Base-by-base conservation (phyloP, 2,888 invertebrate genomes). In the Leptinotarsa haldemani region DNA sequence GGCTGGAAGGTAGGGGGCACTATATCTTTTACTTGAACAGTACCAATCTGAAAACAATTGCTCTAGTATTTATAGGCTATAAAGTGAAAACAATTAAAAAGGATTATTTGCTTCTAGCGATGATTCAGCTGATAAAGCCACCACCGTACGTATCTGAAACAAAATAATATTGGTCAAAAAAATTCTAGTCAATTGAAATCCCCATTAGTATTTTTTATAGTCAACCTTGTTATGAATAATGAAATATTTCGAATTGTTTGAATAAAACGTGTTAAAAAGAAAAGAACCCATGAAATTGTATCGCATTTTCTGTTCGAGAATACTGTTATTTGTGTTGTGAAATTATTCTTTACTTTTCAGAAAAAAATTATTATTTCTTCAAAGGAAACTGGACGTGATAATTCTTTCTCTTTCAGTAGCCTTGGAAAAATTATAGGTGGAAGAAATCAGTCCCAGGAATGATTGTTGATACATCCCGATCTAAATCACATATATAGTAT, bases 261-360 rank as follows among this genome's bases (percentile, higher is more conserved):
- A 61, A 61, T 61, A 61, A 61, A 61, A 61, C 40, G 61, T 61
- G 40, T 25, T 40, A 61, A 30, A 61, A 61, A 61, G 61, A 61
- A 30, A 61, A 61, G 13, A 61, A 61, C 40, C 16, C 61, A n/a
- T n/a, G 30, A 3, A 16, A n/a, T 3, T 61, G 30, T 61, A n/a
- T 40, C 56, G 22, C 56, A 56, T 56, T 56, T 20, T 56, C 56
- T 22, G 22, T 22, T 22, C 22, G 22, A 22, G 15, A 56, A 56
- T 20, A 56, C 20, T 56, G 9, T 12, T 56, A 22, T 56, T 56
- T 56, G 9, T 13, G 13, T 56, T 56, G 18, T 13, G 13, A 4
- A 52, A 18, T 52, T 56, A 22, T 22, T 56, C 13, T 56, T 56
- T 56, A 56, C 12, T 56, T 56, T 56, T 22, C 20, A 56, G 56